These are phyloP conservation scores for Hydriomena furcata DNA, from an alignment of 2,888 invertebrate genomes.

Conservation along the genomic window DNA sequence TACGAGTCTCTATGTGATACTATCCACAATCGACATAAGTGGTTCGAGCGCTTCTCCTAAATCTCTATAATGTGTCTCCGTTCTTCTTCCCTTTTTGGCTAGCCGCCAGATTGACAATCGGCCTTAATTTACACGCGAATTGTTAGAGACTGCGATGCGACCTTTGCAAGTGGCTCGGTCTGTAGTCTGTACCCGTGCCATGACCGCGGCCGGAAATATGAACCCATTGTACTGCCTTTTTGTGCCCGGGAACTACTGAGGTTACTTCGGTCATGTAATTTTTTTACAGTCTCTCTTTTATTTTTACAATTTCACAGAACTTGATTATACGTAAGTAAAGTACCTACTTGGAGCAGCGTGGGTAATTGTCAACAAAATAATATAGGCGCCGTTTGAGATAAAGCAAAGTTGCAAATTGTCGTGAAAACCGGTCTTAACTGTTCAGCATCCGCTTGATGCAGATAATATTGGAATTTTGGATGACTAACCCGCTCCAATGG, in stretches of 20 bases:
- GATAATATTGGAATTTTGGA: slow-evolving; percentile 38
- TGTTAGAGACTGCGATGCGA: slow-evolving; percentile 49
- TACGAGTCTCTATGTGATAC: slow-evolving; percentile 28
- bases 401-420: slow-evolving; percentile 37
- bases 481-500: slow-evolving; percentile 28
- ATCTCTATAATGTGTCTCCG: slow-evolving; percentile 53
- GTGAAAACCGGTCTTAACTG: slow-evolving; percentile 34
- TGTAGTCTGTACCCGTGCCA: slow-evolving; percentile 48
- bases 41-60: slow-evolving; percentile 43
- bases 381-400: slow-evolving; percentile 24
- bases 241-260: slow-evolving; percentile 48
- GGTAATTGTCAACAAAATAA: slow-evolving; percentile 17
- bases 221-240: slow-evolving; percentile 69
- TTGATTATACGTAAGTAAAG: slow-evolving; percentile 22
- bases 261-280: slow-evolving; percentile 37
- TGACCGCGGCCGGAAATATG: slow-evolving; percentile 65
- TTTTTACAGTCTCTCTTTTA: slow-evolving; percentile 28
- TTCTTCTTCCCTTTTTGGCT: slow-evolving; percentile 53
- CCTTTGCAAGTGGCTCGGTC: slow-evolving; percentile 50
- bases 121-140: slow-evolving; percentile 58
- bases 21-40: slow-evolving; percentile 42
- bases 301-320: slow-evolving; percentile 30
- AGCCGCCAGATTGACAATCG: slow-evolving; percentile 56
- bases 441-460: slow-evolving; percentile 40
- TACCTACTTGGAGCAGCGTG: slow-evolving; percentile 13